Evolutionary conservation across 92 coral and sea anemone genomes (phyloP), one percentile per base, ranked within the genome.

Genomic region (Virgularia gustaviana): DNA sequence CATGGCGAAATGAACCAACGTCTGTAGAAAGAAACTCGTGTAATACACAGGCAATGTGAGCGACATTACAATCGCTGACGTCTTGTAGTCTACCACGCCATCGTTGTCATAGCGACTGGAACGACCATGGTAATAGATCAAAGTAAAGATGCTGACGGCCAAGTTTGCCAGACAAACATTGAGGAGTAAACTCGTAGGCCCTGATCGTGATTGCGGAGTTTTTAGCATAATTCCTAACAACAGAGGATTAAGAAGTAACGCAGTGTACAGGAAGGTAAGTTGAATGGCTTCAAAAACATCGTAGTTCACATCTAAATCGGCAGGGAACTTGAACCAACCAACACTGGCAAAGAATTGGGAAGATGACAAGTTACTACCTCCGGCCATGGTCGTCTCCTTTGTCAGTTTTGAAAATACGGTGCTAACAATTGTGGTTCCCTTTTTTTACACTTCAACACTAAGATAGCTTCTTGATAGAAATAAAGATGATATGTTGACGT

Each of bases 271-370:
- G 29, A 68, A 7, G 25, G 33, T 12, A 49, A 47, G 44, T 15
- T 68, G 75, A 68, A 68, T 43, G n/a, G 33, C 15, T 29, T 28
- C 27, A 11, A 49, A 29, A 15, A 51, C 61, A 0, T 68, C 55
- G 45, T 49, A 49, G 45, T 68, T 49, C n/a, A 6, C 39, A 18
- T 32, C 60, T 45, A 34, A 18, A 24, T 55, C 35, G 55, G 9
- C 31, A 29, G 75, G 60, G 35, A 68, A 68, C 10, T 38, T 34
- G 23, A 68, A 68, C 75, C 75, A 68, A 13, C 75, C 75, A 37
- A 68, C 34, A 31, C 16, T 27, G 23, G 47, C 6, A 25, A 24
- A 57, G 13, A 24, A 9, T 9, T 57, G 19, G 33, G 55, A 5
- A 3, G 55, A 47, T 5, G 55, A n/a, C 22, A 15, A 47, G 3